Percentiles rank a stretch among this genome's conserved stretches.
These are phyloP conservation scores for Orientallactaga bullata DNA, from an alignment of 2,113 vertebrate species.

Conservation along the genomic window DNA sequence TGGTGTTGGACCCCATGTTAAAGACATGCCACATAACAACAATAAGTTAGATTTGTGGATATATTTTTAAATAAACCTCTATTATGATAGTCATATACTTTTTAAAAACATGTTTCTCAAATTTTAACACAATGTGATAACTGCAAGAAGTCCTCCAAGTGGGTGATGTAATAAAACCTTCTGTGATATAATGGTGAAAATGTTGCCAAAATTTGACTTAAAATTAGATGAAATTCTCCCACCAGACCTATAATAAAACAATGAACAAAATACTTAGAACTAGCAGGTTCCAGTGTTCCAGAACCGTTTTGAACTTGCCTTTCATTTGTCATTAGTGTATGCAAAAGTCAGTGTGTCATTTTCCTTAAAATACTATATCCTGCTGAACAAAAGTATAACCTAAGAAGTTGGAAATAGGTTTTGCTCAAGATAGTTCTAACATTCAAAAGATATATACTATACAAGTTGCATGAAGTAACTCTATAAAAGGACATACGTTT, in stretches of 20 bases:
- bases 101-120: slow-evolving; percentile 21
- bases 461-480: not conserved
- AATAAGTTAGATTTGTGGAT: not conserved
- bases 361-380: not conserved
- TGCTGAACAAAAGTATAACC: not conserved
- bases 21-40: not conserved
- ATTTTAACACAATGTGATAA: not conserved
- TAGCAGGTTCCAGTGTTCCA: not conserved
- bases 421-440: slow-evolving; percentile 40
- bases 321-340: not conserved
- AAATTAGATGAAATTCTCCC: slow-evolving; percentile 12
- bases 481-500: not conserved
- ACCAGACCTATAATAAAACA: not conserved
- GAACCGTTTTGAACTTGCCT: not conserved
- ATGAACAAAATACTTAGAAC: not conserved
- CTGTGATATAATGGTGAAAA: not conserved
- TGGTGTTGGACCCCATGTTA: not conserved
- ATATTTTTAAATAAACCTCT: slow-evolving; percentile 4
- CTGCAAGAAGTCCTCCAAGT: not conserved
- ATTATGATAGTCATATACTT: not conserved
- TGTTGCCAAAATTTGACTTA: slow-evolving; percentile 30
- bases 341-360: not conserved
- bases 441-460: not conserved
- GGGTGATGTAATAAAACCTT: too few relatives aligned
- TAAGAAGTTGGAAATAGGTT: not conserved